Base-by-base conservation (phyloP, 2,113 vertebrate genomes). In the Callipepla squamata region DNA sequence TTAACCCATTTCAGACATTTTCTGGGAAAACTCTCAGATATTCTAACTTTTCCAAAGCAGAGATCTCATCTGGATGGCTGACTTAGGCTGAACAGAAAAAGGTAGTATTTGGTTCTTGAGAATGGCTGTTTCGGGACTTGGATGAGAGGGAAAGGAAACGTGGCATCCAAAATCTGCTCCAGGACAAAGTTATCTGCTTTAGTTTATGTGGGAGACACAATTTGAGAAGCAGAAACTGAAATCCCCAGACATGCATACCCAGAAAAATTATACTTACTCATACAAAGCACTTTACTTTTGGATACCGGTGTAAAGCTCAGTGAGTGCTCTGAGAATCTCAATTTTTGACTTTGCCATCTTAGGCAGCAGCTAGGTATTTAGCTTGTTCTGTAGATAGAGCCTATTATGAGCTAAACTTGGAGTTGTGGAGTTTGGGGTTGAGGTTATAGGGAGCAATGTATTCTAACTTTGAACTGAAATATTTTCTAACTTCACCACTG, bases 381-480 rank as follows among this genome's bases (percentile, higher is more conserved):
- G 65, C 32, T 93, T 61, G 34, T 28, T 93, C 45, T 51, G 65
- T 81, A 86, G 74, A 48, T 13, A 58, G 28, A 87, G 15, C 26
- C 48, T 62, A 50, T 32, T 59, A 88, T 45, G 73, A 84, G 12
- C 62, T 93, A 84, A 81, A 94, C 23, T 79, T 81, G 48, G 69
- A 90, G 36, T 38, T 81, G 38, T 0, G 0, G 74, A 58, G 18
- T 75, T 57, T 78, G 69, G 53, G 57, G 25, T 42, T 89, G 80
- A 92, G 83, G 72, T 85, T 94, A 85, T 51, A 85, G 82, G n/a
- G 38, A 92, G 18, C 0, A 4, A 66, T 68, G 6, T 66, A 66
- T 92, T 94, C 92, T 94, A 87, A 89, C 86, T 87, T 78, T 92
- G 83, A 94, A 89, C 53, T 69, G 36, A 81, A 93, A 89, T 62